Percentiles rank a stretch among this genome's conserved stretches.
Conservation (phyloP, 2,797 vertebrate species). For the Podarcis lilfordi region DNA sequence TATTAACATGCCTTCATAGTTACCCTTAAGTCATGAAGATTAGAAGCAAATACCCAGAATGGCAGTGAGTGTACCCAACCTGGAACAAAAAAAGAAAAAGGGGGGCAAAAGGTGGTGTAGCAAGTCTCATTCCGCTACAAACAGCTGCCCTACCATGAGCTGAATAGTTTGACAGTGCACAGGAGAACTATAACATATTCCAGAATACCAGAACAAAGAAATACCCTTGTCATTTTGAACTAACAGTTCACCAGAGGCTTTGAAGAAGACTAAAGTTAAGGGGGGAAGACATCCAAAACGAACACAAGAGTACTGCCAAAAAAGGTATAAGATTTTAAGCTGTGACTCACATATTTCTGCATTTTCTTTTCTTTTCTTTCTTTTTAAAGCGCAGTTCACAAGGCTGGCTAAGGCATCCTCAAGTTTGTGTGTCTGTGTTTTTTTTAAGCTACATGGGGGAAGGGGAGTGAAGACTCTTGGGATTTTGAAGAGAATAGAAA, state of each 20-base stretch:
- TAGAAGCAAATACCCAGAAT: not conserved
- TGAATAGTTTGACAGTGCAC: not conserved
- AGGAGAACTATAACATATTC: not conserved
- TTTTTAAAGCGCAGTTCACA: not conserved
- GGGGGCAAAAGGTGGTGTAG: too few species aligned
- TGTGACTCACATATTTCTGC: not conserved
- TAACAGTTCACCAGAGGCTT: not conserved
- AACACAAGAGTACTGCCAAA: not conserved
- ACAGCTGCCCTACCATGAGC: not conserved
- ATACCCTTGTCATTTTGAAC: not conserved
- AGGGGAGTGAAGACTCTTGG: conserved; percentile 33
- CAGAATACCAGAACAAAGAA: not conserved
- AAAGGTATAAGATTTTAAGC: not conserved
- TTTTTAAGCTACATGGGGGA: not conserved
- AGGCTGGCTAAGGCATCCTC: not conserved
- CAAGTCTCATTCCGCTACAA: not conserved
- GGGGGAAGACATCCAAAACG: too few species aligned
- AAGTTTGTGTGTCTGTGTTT: not conserved
- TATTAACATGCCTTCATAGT: not conserved
- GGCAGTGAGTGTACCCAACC: not conserved
- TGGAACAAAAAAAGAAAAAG: not conserved
- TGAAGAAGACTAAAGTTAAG: not conserved
- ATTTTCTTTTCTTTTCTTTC: not conserved
- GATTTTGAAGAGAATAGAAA: conserved; percentile 60
- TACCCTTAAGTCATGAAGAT: not conserved